Evolutionary conservation across 2,113 vertebrate genomes (phyloP), one percentile per base, ranked within the genome.

Genomic region (Himantopus leucocephalus): DNA sequence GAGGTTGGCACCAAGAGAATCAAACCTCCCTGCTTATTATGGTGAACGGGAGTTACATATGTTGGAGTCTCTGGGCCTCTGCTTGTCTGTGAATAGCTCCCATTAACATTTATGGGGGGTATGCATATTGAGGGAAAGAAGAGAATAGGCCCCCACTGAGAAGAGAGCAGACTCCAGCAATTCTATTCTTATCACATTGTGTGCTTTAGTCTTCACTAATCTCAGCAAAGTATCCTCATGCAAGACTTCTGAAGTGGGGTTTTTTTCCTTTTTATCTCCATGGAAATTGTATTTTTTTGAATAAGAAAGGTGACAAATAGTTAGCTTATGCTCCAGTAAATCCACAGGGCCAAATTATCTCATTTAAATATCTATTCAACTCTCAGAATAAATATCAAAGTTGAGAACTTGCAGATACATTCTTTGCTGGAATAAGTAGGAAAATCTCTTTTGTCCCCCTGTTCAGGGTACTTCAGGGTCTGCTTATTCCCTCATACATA

Each of bases 141-240:
- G 81, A 96, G 92, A 85, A 97, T 93, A 76, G 81, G 29, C 70
- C 34, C 91, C 93, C 85, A 90, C 74, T 88, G 91, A 92, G 93
- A 82, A 77, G 88, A 96, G 82, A 97, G 80, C 64, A 64, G 88
- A 88, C 92, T 94, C 96, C 96, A 97, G 93, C 75, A 90, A 94
- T 96, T 98, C 96, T 94, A 88, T 98, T 97, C 94, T 88, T 94
- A 92, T 90, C 88, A 93, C 96, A 97, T 89, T 97, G 90, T 97
- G 85, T 93, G 92, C 89, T 97, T 97, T 94, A 82, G 68, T 97
- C 95, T 97, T 96, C 92, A 95, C 91, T 97, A 97, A 97, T 96
- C 95, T 97, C 95, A 92, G 92, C 85, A 97, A 96, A 97, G 90
- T 96, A 91, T 91, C 97, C 87, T 96, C 94, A 93, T 94, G 92